Evolutionary conservation across 2,113 vertebrate species (phyloP).

Genomic region (Pluvialis apricaria): DNA sequence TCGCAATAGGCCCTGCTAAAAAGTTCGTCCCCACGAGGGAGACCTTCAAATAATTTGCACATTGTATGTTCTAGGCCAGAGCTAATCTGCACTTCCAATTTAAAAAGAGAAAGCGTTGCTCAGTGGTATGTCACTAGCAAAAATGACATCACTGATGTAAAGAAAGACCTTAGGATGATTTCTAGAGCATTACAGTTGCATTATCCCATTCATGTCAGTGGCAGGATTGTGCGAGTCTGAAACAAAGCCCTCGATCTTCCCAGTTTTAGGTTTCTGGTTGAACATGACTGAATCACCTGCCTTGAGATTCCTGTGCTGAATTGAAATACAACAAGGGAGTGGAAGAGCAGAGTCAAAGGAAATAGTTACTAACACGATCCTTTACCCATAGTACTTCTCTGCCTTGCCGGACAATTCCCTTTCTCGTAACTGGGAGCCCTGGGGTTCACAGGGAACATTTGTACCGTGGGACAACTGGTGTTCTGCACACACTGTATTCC

Average conservation of each 20-base stretch:
- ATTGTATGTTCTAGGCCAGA: neutral
- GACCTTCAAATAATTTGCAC: neutral
- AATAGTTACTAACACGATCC: neutral
- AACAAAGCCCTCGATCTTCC: neutral
- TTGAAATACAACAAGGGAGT: neutral
- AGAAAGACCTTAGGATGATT: neutral
- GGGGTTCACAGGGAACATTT: neutral
- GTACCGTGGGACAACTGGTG: neutral
- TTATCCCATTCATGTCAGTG: neutral
- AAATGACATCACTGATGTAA: neutral
- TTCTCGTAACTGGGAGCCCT: neutral
- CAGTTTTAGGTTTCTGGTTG: neutral
- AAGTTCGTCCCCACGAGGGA: neutral
- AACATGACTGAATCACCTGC: neutral
- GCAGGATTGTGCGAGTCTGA: neutral
- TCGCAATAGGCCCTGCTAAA: neutral
- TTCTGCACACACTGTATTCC: neutral
- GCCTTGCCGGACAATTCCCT: neutral
- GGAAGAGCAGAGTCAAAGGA: neutral
- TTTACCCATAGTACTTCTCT: neutral
- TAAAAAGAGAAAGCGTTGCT: neutral
- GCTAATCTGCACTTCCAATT: neutral
- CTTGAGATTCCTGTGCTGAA: neutral
- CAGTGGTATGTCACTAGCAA: neutral
- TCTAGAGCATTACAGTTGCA: neutral